Percentiles rank a stretch among this genome's conserved stretches.
Conservation (phyloP, 2,797 vertebrate species). For the Labroides dimidiatus region DNA sequence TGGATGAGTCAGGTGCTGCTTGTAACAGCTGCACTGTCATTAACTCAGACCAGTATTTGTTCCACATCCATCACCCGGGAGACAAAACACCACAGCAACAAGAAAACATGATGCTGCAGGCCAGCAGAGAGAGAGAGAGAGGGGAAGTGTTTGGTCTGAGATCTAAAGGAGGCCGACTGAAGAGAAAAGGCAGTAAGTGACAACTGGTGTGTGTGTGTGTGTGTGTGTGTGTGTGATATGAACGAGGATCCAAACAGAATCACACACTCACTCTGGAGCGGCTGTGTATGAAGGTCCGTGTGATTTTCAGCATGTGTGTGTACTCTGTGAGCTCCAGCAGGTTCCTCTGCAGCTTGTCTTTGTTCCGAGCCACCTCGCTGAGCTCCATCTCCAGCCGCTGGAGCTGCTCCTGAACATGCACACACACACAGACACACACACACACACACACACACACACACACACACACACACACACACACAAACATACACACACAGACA, state of each 20-base stretch:
- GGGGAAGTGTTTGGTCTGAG: not conserved
- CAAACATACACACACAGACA: too few species aligned
- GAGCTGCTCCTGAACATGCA: constrained; percentile 89
- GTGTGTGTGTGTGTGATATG: not conserved
- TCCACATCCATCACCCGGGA: constrained; percentile 34
- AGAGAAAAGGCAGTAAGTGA: not conserved
- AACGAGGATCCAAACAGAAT: constrained; percentile 1
- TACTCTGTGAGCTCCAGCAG: constrained; percentile 95
- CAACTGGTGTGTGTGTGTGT: not conserved
- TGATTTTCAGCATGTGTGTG: constrained; percentile 92
- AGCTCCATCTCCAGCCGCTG: constrained; percentile 96
- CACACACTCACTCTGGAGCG: constrained; percentile 85
- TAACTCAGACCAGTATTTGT: constrained; percentile 45
- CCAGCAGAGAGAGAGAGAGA: too few species aligned
- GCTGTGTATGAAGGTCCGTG: constrained; percentile 88
- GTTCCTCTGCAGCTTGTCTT: constrained; percentile 93
- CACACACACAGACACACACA: constrained; percentile 8
- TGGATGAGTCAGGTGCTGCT: constrained; percentile 46
- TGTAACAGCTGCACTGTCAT: constrained; percentile 35
- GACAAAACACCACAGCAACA: constrained; percentile 34
- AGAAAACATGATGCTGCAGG: constrained; percentile 32
- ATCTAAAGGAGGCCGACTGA: constrained; percentile 7
- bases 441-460: too few species aligned
- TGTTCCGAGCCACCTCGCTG: constrained; percentile 94
- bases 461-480: too few species aligned